A percentile compares a stretch with the other conserved stretches of the same genome.
These are phyloP conservation scores for Notothenia coriiceps DNA, from an alignment of 2,113 vertebrate species.

Conservation along the genomic window DNA sequence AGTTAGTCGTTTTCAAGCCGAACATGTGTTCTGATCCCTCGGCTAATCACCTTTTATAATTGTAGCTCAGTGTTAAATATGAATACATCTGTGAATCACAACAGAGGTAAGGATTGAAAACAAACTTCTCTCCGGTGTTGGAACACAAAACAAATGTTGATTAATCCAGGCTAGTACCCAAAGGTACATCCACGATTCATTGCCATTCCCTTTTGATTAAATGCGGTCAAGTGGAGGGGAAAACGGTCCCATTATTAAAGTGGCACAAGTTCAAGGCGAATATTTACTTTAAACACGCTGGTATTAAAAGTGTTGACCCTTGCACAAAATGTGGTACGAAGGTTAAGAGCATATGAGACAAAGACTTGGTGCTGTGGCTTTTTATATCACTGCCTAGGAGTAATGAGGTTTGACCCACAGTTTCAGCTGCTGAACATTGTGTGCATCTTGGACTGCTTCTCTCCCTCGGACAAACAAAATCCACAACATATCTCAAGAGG, in stretches of 20 bases:
- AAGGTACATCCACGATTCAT: constrained; percentile 9
- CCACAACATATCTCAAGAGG: constrained; percentile 21
- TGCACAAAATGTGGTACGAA: constrained; percentile 44
- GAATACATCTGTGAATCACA: constrained; percentile 12
- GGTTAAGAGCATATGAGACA: constrained; percentile 61
- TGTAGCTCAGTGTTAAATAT: constrained; percentile 6
- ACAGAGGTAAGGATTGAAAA: constrained; percentile 19
- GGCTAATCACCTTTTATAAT: constrained; percentile 31
- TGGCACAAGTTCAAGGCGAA: constrained; percentile 31
- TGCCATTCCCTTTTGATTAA: constrained; percentile 47
- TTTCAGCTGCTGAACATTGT: constrained; percentile 55
- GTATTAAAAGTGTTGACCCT: constrained; percentile 44
- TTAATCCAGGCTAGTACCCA: constrained; percentile 8
- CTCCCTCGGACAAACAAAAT: constrained; percentile 39
- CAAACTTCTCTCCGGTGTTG: constrained; percentile 18
- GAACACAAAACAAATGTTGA: constrained; percentile 40
- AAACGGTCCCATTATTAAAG: constrained; percentile 49
- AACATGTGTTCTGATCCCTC: constrained; percentile 3
- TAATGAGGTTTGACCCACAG: constrained; percentile 65
- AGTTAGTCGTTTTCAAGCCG: constrained; percentile 10
- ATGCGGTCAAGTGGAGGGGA: constrained; percentile 22
- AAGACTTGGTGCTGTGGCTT: constrained; percentile 36
- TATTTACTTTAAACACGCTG: constrained; percentile 38
- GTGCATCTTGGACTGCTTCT: constrained; percentile 45
- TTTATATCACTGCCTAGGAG: constrained; percentile 46